Percentiles rank a stretch among this genome's conserved stretches.
phyloP scores from a whole-genome alignment of 2,888 invertebrate species.

The Agrotis clavis region DNA sequence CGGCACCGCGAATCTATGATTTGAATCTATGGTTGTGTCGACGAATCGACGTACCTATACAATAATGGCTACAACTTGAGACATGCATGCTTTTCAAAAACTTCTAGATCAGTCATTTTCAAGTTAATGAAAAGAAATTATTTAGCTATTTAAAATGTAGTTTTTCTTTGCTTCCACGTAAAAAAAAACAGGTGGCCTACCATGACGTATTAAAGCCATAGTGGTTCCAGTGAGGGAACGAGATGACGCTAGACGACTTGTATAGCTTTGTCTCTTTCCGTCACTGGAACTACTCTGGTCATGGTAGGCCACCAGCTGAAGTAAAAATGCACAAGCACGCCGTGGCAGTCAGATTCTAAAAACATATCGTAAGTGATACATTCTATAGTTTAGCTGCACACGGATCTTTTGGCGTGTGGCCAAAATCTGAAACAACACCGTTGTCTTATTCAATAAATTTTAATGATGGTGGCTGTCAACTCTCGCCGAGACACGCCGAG shows the following conservation, averaged over 20 bases:
- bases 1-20: too few species aligned
- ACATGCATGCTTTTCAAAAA: not conserved
- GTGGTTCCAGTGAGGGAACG: too few species aligned
- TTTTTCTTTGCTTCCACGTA: slow-evolving; percentile 13
- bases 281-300: too few species aligned
- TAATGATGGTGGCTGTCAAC: too few species aligned
- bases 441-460: not conserved
- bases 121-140: not conserved
- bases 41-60: too few species aligned
- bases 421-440: not conserved
- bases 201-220: too few species aligned
- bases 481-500: too few species aligned
- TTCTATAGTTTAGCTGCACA: slow-evolving; percentile 1
- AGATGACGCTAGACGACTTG: too few species aligned
- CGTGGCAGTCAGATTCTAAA: slow-evolving; percentile 11
- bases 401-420: slow-evolving; percentile 1
- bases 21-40: too few species aligned
- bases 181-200: slow-evolving; percentile 14
- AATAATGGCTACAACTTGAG: too few species aligned
- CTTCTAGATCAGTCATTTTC: not conserved
- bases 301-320: not conserved
- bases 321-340: slow-evolving; percentile 29
- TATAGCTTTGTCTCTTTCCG: too few species aligned
- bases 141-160: not conserved
- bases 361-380: slow-evolving; percentile 15